These are phyloP conservation scores for Antheraea pernyi DNA, from an alignment of 1,140 invertebrate genomes.

Conservation along the genomic window DNA sequence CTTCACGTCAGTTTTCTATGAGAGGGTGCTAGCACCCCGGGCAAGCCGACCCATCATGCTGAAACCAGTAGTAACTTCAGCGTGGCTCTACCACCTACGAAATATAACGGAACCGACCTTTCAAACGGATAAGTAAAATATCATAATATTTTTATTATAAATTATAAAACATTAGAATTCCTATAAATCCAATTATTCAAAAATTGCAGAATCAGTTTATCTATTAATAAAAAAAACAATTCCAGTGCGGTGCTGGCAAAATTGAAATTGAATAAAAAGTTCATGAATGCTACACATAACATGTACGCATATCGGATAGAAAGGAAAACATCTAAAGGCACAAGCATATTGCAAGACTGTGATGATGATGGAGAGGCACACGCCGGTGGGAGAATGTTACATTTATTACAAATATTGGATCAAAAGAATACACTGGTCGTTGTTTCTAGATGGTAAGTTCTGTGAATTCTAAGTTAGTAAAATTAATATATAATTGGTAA, in stretches of 20 bases:
- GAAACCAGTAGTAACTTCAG: too few relatives aligned
- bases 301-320: conserved; percentile 86
- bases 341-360: conserved; percentile 82
- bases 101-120: too few relatives aligned
- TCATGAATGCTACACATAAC: conserved; percentile 90
- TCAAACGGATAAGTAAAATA: too few relatives aligned
- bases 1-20: too few relatives aligned
- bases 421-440: conserved; percentile 88
- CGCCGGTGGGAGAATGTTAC: conserved; percentile 88
- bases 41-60: too few relatives aligned
- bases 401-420: conserved; percentile 88
- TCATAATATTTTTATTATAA: too few relatives aligned
- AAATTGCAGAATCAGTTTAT: too few relatives aligned
- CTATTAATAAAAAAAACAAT: background rate
- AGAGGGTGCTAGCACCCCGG: too few relatives aligned
- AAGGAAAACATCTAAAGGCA: conserved; percentile 42
- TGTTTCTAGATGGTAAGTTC: conserved; percentile 87
- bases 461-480: background rate
- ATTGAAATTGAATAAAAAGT: conserved; percentile 87
- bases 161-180: too few relatives aligned
- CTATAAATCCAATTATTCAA: too few relatives aligned
- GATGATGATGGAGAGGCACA: conserved; percentile 94
- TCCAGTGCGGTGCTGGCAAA: conserved; percentile 82
- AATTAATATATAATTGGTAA: too few relatives aligned
- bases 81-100: too few relatives aligned